Base-by-base conservation (phyloP, 2,797 vertebrate species). In the Echiichthys vipera region DNA sequence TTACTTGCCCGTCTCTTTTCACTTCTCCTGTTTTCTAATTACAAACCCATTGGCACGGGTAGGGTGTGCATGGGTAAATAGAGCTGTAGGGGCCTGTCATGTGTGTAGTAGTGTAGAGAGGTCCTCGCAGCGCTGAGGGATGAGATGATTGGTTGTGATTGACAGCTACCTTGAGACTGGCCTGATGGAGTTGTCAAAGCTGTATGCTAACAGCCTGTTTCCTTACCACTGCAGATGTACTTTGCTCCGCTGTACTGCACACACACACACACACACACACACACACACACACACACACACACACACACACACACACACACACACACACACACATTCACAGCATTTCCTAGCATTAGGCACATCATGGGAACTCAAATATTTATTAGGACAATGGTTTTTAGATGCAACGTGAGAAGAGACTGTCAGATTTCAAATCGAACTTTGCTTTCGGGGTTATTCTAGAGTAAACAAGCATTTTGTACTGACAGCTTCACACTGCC, bases 141-240 rank as follows among this genome's bases (percentile, higher is more conserved):
- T 94, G 95, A 96, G 96, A 96, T 94, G 97, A 97, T 97, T 96
- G 94, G 80, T 95, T 95, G 95, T 99, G 98, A 99, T 96, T 98
- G 98, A 97, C 97, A 95, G 96, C 96, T 97, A 98, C 97, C 97
- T 96, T 95, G 97, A 98, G 98, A 98, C 96, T 93, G 91, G 88
- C 90, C 96, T 95, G 97, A 99, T 99, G 97, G 97, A 99, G 98
- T 96, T 97, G 96, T 99, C 97, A 98, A 93, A 86, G 95, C 94
- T 27, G 89, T 91, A 86, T 88, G 96, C 95, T 92, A 92, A 92
- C 94, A 91, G 95, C 91, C 95, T 88, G 94, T 93, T 95, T 91
- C 91, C 88, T 84, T 90, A 89, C 71, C 84, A 74, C 92, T 88
- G 93, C 95, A 95, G 95, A 96, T 95, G 96, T 92, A 92, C 78